phyloP scores from a whole-genome alignment of 1,140 invertebrate species.

The Cydia fagiglandana region DNA sequence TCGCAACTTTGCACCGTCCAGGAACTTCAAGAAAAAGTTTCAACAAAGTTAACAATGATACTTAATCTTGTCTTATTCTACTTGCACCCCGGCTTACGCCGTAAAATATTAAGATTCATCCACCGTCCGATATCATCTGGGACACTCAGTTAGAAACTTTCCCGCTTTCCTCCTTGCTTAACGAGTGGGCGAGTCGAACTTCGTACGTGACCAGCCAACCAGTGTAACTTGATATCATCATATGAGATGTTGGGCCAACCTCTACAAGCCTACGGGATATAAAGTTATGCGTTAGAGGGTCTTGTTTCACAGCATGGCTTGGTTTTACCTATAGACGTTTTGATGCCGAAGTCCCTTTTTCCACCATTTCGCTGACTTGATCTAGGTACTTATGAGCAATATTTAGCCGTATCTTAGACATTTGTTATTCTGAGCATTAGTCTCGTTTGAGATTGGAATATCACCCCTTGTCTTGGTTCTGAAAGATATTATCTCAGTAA shows the following conservation, averaged over 20 bases:
- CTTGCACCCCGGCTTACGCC: neutral
- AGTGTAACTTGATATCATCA: neutral
- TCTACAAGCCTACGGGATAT: too few relatives aligned
- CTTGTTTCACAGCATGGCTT: too few relatives aligned
- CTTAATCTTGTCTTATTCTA: constrained; percentile 1
- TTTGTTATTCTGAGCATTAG: neutral
- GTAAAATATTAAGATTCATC: constrained; percentile 22
- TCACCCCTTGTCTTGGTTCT: neutral
- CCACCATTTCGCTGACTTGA: too few relatives aligned
- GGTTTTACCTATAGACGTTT: too few relatives aligned
- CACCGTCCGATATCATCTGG: constrained; percentile 17
- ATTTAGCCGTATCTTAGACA: neutral
- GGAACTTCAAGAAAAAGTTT: neutral
- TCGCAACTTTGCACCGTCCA: neutral
- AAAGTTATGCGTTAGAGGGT: too few relatives aligned
- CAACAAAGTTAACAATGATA: neutral
- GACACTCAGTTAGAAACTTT: constrained; percentile 25
- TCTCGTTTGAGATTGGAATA: neutral
- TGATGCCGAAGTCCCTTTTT: too few relatives aligned
- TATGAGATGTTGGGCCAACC: too few relatives aligned
- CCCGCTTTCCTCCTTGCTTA: neutral
- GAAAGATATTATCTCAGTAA: constrained; percentile 19
- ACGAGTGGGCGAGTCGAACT: neutral
- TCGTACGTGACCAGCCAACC: neutral
- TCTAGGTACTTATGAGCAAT: too few relatives aligned